A percentile compares a stretch with the other conserved stretches of the same genome.
These are phyloP conservation scores for Maconellicoccus hirsutus DNA, from an alignment of 1,140 invertebrate species.

Conservation along the genomic window DNA sequence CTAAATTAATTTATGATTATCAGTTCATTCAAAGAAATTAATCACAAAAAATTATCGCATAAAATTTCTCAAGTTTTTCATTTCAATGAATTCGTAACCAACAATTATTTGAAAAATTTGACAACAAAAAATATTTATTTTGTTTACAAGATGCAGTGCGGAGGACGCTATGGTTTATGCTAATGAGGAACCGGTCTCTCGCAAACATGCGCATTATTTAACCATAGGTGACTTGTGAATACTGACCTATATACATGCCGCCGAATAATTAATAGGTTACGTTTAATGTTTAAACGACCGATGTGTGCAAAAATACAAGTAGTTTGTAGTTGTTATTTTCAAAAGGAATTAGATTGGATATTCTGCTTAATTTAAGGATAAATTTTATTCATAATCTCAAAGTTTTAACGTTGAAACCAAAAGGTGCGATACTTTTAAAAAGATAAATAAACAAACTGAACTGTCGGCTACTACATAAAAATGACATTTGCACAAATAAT, in stretches of 20 bases:
- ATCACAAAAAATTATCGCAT: not conserved
- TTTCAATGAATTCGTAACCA: too few species aligned
- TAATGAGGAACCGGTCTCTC: slow-evolving; percentile 2
- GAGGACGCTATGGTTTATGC: slow-evolving; percentile 5
- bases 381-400: too few species aligned
- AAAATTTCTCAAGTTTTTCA: not conserved
- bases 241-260: slow-evolving; percentile 19
- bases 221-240: slow-evolving; percentile 14
- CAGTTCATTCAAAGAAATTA: too few species aligned
- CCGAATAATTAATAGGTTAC: slow-evolving; percentile 17
- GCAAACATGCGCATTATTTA: slow-evolving; percentile 12
- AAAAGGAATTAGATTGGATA: too few species aligned
- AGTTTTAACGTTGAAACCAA: too few species aligned
- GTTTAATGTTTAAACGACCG: not conserved
- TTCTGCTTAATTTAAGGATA: too few species aligned
- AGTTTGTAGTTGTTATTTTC: not conserved
- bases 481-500: too few species aligned
- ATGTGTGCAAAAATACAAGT: slow-evolving; percentile 8
- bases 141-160: not conserved
- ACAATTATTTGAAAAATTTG: not conserved
- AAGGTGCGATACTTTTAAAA: too few species aligned
- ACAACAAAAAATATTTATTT: not conserved
- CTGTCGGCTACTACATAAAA: too few species aligned
- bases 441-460: too few species aligned
- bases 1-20: too few species aligned